Base-by-base conservation (phyloP, 2,797 vertebrate species). In the Melanotaenia maccullochi region DNA sequence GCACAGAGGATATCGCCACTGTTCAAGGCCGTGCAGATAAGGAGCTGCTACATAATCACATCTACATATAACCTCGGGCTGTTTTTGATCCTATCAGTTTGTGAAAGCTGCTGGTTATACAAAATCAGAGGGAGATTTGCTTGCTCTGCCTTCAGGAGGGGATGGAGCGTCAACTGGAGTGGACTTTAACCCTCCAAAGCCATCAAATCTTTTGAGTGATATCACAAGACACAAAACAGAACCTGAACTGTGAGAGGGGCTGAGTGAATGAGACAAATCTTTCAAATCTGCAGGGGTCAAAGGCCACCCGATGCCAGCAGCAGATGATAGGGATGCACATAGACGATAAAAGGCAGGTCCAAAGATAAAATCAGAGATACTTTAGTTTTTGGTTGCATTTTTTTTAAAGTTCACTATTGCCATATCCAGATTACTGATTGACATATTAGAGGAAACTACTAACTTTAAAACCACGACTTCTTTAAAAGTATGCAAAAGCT, bases 21-120 rank as follows among this genome's bases (percentile, higher is more conserved):
- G 77, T 86, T 90, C 87, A 93, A 92, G 89, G 92, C 83, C 73
- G 36, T 24, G 14, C 30, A 55, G 91, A 94, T 93, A 93, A 93
- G 62, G 52, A 59, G 32, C 22, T 32, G 36, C 58, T 82, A 74
- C 86, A 73, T 83, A 81, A 87, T 90, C 84, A 81, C 68, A 75
- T 76, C 65, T 78, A 64, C 67, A 57, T 78, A 76, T 64, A 83
- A 54, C 66, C 59, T 8, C 35, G 49, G 68, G 82, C 73, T 73
- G 79, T 83, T 79, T 84, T 78, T 85, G 82, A 85, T 84, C 82
- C 81, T 70, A 66, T 82, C 76, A 80, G 42, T 66, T 35, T 49
- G 60, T 55, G 55, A 72, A 32, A 22, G 12, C 51, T 54, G 51
- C 51, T 25, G 51, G 24, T 58, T 84, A 63, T 78, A 81, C 70